Evolutionary conservation across 2,888 invertebrate species (phyloP).

Genomic region (Dascillus cervinus): DNA sequence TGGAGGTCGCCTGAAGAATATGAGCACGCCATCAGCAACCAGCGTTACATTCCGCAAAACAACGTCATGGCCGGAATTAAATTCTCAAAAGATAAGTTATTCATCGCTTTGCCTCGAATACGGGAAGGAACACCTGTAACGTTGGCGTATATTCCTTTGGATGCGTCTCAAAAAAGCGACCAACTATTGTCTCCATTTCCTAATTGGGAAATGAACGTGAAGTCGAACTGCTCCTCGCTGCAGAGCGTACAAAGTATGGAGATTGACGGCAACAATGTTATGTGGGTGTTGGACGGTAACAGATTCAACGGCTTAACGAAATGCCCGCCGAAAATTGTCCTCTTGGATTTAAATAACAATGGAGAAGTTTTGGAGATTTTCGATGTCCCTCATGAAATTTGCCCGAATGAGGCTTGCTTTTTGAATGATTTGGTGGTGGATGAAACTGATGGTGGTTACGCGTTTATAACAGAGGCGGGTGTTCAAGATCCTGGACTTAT

Average conservation of each 20-base stretch:
- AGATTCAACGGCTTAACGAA: slow-evolving; percentile 51
- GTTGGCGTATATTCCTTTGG: slow-evolving; percentile 47
- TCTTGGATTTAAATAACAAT: slow-evolving; percentile 54
- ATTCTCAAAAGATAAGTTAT: slow-evolving; percentile 58
- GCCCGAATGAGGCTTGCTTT: slow-evolving; percentile 49
- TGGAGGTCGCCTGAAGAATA: slow-evolving; percentile 55
- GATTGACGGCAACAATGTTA: slow-evolving; percentile 60
- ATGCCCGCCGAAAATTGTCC: slow-evolving; percentile 59
- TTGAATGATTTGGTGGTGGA: slow-evolving; percentile 66
- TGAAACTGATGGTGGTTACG: slow-evolving; percentile 57
- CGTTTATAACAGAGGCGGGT: slow-evolving; percentile 65
- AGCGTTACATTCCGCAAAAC: slow-evolving; percentile 58
- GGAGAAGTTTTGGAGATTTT: slow-evolving; percentile 48
- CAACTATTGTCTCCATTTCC: slow-evolving; percentile 59
- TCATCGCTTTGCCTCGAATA: slow-evolving; percentile 59
- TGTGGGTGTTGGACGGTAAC: slow-evolving; percentile 65
- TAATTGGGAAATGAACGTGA: slow-evolving; percentile 56
- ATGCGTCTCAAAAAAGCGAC: slow-evolving; percentile 35
- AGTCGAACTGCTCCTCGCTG: slow-evolving; percentile 50
- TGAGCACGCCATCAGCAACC: slow-evolving; percentile 47
- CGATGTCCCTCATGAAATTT: slow-evolving; percentile 52
- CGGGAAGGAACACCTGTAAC: slow-evolving; percentile 63
- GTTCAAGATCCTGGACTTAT: slow-evolving; percentile 61
- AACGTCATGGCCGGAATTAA: slow-evolving; percentile 61
- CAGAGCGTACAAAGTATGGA: slow-evolving; percentile 70